Percentiles rank a stretch among this genome's conserved stretches.
Conservation (phyloP, 2,888 invertebrate species). For the Listrodromus nycthemerus region DNA sequence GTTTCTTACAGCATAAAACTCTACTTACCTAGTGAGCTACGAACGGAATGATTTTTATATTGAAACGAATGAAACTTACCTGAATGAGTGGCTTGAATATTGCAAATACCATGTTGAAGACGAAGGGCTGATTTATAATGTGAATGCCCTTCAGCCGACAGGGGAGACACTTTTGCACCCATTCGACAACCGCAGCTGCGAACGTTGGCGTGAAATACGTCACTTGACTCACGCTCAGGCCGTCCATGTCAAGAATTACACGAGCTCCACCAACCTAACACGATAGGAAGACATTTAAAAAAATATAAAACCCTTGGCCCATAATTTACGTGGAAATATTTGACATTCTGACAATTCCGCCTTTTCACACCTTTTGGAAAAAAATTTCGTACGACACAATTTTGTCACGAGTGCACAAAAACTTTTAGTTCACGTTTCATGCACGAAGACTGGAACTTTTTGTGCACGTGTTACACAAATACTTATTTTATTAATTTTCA, state of each 20-base stretch:
- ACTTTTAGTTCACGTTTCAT: too few species aligned
- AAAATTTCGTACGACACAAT: too few species aligned
- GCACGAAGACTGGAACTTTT: too few species aligned
- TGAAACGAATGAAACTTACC: slow-evolving; percentile 67
- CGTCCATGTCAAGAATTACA: slow-evolving; percentile 91
- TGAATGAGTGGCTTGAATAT: slow-evolving; percentile 94
- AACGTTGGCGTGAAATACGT: slow-evolving; percentile 92
- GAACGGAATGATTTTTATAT: too few species aligned
- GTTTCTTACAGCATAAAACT: too few species aligned
- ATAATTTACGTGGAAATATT: not conserved
- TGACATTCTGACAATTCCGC: too few species aligned
- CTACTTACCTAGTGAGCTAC: too few species aligned
- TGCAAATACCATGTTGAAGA: slow-evolving; percentile 94
- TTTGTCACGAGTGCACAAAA: too few species aligned
- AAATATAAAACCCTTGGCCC: not conserved
- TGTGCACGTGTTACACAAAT: too few species aligned
- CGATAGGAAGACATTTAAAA: not conserved
- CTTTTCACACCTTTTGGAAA: too few species aligned
- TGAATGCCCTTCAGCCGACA: slow-evolving; percentile 94
- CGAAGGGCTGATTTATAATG: slow-evolving; percentile 93
- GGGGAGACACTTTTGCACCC: slow-evolving; percentile 93
- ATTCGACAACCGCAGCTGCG: slow-evolving; percentile 90
- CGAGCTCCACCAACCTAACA: slow-evolving; percentile 88
- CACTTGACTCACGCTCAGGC: slow-evolving; percentile 90
- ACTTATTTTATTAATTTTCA: not conserved